phyloP scores from a whole-genome alignment of 2,113 vertebrate genomes.

The Galbula dea region DNA sequence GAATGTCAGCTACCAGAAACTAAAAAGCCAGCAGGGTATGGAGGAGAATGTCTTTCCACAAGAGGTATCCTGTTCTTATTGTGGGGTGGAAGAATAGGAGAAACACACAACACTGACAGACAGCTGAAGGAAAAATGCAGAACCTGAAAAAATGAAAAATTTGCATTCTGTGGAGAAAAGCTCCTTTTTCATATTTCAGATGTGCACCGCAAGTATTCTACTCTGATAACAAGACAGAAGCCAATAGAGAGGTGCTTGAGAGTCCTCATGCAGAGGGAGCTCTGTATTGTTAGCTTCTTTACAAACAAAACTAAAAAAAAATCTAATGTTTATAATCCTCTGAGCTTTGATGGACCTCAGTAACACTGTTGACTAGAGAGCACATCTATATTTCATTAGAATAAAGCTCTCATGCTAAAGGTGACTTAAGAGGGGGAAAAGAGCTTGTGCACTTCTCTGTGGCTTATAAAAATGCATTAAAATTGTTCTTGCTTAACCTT shows the following conservation, averaged over 20 bases:
- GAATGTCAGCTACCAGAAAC: background rate
- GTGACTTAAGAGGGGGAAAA: background rate
- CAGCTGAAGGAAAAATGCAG: background rate
- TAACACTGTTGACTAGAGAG: background rate
- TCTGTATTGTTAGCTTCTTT: background rate
- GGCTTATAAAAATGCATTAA: background rate
- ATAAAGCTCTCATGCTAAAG: background rate
- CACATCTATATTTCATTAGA: slow-evolving; percentile 8
- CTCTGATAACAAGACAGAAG: background rate
- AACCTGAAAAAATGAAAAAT: background rate
- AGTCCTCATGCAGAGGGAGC: background rate
- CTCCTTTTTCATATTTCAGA: background rate
- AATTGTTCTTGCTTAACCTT: background rate
- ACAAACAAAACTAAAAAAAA: background rate
- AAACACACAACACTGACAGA: background rate
- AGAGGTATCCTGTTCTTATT: background rate
- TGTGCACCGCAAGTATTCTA: background rate
- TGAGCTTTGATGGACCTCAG: background rate
- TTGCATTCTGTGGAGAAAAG: background rate
- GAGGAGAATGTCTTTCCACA: background rate
- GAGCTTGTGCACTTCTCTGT: background rate
- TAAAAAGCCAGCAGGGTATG: background rate
- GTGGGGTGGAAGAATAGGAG: background rate
- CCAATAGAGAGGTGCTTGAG: background rate
- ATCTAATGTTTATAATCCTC: background rate